Evolutionary conservation across 2,113 vertebrate genomes (phyloP).

Genomic region (Conger conger): DNA sequence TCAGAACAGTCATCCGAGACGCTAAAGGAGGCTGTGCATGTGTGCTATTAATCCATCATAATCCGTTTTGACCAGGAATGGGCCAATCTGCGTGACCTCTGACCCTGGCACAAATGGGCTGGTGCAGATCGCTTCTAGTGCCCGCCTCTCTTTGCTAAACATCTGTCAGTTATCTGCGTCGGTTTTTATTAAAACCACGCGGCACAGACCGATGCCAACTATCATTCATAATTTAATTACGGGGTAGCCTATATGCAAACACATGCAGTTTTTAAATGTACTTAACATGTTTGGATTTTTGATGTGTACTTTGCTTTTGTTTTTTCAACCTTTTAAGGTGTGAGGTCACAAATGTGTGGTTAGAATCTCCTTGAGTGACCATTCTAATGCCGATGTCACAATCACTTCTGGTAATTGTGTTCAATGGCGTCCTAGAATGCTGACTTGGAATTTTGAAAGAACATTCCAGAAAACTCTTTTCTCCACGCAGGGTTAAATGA

Average conservation of each 20-base stretch:
- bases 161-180: constrained; percentile 20
- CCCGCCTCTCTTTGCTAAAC: not conserved
- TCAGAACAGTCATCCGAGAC: constrained; percentile 4
- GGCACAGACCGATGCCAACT: constrained; percentile 1
- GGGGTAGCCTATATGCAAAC: not conserved
- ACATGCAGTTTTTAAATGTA: not conserved
- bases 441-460: no score
- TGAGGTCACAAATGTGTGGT: no score
- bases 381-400: no score
- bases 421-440: no score
- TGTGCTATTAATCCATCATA: constrained; percentile 18
- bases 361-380: no score
- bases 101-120: constrained; percentile 12
- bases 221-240: constrained; percentile 20
- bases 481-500: no score
- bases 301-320: not conserved
- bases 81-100: constrained; percentile 1
- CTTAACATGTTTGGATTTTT: not conserved
- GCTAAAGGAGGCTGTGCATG: not conserved
- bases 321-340: no score
- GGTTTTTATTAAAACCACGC: constrained; percentile 24
- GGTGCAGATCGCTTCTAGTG: not conserved
- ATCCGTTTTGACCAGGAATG: constrained; percentile 15
- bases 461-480: no score
- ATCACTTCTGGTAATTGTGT: no score